Evolutionary conservation across 2,888 invertebrate genomes (phyloP), one percentile per base, ranked within the genome.

Genomic region (Synanthedon myopaeformis): DNA sequence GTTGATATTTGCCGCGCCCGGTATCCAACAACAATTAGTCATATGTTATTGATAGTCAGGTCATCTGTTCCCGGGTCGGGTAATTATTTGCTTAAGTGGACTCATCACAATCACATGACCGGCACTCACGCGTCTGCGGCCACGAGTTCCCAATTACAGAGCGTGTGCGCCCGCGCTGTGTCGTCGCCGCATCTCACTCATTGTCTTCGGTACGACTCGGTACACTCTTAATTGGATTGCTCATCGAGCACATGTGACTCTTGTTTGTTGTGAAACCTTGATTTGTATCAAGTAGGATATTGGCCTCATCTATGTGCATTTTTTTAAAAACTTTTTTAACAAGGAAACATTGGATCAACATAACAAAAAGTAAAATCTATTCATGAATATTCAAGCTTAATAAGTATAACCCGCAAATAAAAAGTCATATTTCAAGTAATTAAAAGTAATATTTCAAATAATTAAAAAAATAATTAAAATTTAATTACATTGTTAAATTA

Each of bases 21-120:
- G 35, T 35, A 35, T 10, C 35, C 10, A 35, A 10, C 35, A 10
- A 10, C 35, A 35, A 10, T 35, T 35, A 10, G 35, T 35, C 35
- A 35, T 35, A 45, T 14, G 14, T 13, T 45, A 45, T 45, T 45
- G 45, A 45, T 14, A 14, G n/a, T 45, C 45, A 14, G 14, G 45
- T n/a, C 45, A 45, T 45, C 14, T 45, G 45, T 45, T 45, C 12
- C 13, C 13, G 45, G n/a, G 72, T 65, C 62, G 67, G 63, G 70
- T 74, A 56, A 70, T 82, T 82, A 85, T 85, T 86, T 79, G 81
- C 79, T 86, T 82, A 86, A 86, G 83, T 86, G 85, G 85, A 67
- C 76, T 78, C 81, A 83, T 83, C 74, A 76, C 76, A 76, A 74
- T 86, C 85, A 86, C 82, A 82, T 86, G 86, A 86, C 71, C 67